Evolutionary conservation across 1,140 invertebrate genomes (phyloP), one percentile per base, ranked within the genome.

Genomic region (Drosophila kohkoa): DNA sequence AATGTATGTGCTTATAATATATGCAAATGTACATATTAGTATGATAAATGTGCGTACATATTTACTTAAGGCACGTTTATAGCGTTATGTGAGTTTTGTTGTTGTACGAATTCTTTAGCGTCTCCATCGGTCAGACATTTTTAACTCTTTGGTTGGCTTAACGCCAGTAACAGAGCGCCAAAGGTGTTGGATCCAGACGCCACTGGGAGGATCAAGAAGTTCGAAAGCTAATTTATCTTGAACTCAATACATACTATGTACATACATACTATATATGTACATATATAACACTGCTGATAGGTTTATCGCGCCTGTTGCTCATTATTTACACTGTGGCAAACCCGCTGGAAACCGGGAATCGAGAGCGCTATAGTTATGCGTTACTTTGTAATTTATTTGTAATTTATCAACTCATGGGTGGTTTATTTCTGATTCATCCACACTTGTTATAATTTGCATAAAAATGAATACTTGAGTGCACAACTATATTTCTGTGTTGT

Each of bases 11-110:
- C 11, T 0, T 11, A 15, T 63, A 11, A 11, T 13, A 71, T 25
- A 55, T 35, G 46, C 57, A 51, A 30, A 10, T 7, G 5, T 51
- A 13, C 10, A 10, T 58, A 49, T 43, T 38, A 6, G 38, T 60
- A 62, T 62, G 51, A 75, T 75, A 75, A 52, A 75, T 70, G 55
- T 68, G 10, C 28, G 30, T 71, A 70, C 8, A 46, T 52, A 41
- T 30, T 54, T 59, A 54, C 38, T 49, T 7, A 68, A 41, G 48
- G 55, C 64, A 46, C 41, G 43, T 67, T 67, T 55, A 38, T 20
- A 55, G 2, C 16, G 10, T 51, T 51, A 25, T 38, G 32, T 58
- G 15, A 59, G 30, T 48, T 49, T 41, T 20, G 35, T 10, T 57
- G 15, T n/a, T 41, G 54, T 25, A 25, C 20, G 35, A 57, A 41